Base-by-base conservation (phyloP, 2,797 vertebrate genomes). In the Sebastes taczanowskii region DNA sequence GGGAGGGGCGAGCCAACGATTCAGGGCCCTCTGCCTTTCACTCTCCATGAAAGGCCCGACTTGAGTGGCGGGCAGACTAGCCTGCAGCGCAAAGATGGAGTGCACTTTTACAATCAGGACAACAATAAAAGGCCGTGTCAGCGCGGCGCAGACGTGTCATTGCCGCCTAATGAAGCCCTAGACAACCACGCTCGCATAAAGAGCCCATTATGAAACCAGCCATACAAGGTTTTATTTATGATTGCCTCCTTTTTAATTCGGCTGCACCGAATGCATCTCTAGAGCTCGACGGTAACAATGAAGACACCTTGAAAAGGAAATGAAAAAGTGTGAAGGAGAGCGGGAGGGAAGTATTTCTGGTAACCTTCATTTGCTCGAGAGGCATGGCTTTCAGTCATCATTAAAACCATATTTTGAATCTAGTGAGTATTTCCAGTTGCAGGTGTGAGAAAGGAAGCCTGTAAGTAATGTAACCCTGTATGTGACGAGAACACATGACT, bases 111-210 rank as follows among this genome's bases (percentile, higher is more conserved):
- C 89, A 91, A 89, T 88, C 88, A 65, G 74, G 78, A 77, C 86
- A 74, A 92, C 86, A 90, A 89, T 91, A 84, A 88, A 85, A 78
- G 80, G 68, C 87, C n/a, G 27, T n/a, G 52, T 79, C 80, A 65
- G 76, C 7, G 52, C 74, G 52, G 77, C 29, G 80, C 81, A 83
- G 86, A 92, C 58, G 74, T 91, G 92, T 91, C 91, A 78, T 80
- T 90, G 70, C 86, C 80, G 86, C 89, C 84, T 94, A 93, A 94
- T 94, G 94, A 94, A 91, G 89, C 84, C 83, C 77, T 64, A 46
- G 78, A 90, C 81, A 65, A 77, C 78, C 22, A 13, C n/a, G 10
- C 81, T 87, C 25, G 1, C 80, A 91, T 88, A 90, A 93, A 93
- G 88, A 83, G 73, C 55, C 87, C 80, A 91, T 93, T 92, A 91